Percentiles rank a stretch among this genome's conserved stretches.
Conservation (phyloP, 1,140 invertebrate genomes). For the Doryteuthis pealeii region DNA sequence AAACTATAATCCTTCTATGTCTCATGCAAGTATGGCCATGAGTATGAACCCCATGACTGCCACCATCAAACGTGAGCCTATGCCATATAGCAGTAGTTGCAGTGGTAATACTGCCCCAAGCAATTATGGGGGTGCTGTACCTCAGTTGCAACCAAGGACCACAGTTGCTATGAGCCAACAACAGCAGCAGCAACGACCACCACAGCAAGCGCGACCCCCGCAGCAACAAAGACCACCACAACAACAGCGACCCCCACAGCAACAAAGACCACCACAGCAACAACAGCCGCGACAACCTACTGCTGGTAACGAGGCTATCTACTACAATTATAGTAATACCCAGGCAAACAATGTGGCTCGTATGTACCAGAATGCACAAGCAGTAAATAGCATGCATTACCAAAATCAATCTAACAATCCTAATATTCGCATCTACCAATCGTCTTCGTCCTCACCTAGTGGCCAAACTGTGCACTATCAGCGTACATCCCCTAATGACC, state of each 20-base stretch:
- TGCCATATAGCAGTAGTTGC: slow-evolving; percentile 1
- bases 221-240: no score
- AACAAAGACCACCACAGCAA: neutral
- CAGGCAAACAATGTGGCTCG: neutral
- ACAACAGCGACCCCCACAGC: no score
- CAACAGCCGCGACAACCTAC: neutral
- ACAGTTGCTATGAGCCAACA: no score
- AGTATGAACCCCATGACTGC: neutral
- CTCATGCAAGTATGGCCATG: neutral
- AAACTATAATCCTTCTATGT: neutral
- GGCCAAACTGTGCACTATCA: neutral
- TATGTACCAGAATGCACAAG: neutral
- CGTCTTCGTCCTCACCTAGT: neutral
- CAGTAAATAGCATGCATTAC: neutral
- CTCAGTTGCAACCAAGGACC: neutral
- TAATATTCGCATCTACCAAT: neutral
- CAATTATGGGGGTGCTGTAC: neutral
- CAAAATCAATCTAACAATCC: neutral
- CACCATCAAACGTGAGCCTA: neutral
- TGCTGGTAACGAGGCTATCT: neutral
- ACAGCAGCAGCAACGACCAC: no score
- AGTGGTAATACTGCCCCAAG: neutral
- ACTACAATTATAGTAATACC: neutral
- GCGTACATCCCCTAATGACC: neutral
- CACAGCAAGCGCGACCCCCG: no score